Evolutionary conservation across 1,140 invertebrate species (phyloP), one percentile per base, ranked within the genome.

Genomic region (Meloidogyne hapla): DNA sequence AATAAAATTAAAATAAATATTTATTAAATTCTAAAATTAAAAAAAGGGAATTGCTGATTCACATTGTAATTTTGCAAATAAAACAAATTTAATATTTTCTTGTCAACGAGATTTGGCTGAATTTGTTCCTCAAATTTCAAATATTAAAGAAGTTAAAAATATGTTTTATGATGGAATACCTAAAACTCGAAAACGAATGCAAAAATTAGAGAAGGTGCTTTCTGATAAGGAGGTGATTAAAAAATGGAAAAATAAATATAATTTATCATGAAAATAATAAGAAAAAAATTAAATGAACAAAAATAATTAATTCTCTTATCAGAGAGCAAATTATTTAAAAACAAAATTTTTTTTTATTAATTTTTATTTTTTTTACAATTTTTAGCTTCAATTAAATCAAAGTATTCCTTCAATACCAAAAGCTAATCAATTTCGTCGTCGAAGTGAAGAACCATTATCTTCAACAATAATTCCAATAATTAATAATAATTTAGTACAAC

Each of bases 31-130:
- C n/a, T 69, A 33, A 38, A 69, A n/a, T 70, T 71, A 33, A 81
- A n/a, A n/a, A 48, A 77, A 81, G 81, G 77, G 73, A 33, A 80
- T 84, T 42, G 71, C 80, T 33, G 80, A 84, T 23, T 45, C 75
- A 6, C 67, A 82, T 38, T 74, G 78, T n/a, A 72, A 72, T 64
- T 65, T 80, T 26, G 81, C 77, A 18, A 63, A 38, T 9, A 64
- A 72, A 42, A 74, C 56, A 28, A 70, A 70, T 33, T 61, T 69
- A 38, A 83, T 83, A 33, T 83, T 81, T 56, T 64, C 65, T 21
- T 83, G 82, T 69, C 82, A 85, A 26, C 61, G 79, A 4, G 83
- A 83, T 38, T 80, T 83, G 65, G 21, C 64, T 33, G 81, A 84
- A 72, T 69, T 83, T 33, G 83, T 83, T 18, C 81, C 83, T 13